A percentile compares a stretch with the other conserved stretches of the same genome.
Conservation (phyloP, 2,797 vertebrate genomes). For the Prionace glauca region DNA sequence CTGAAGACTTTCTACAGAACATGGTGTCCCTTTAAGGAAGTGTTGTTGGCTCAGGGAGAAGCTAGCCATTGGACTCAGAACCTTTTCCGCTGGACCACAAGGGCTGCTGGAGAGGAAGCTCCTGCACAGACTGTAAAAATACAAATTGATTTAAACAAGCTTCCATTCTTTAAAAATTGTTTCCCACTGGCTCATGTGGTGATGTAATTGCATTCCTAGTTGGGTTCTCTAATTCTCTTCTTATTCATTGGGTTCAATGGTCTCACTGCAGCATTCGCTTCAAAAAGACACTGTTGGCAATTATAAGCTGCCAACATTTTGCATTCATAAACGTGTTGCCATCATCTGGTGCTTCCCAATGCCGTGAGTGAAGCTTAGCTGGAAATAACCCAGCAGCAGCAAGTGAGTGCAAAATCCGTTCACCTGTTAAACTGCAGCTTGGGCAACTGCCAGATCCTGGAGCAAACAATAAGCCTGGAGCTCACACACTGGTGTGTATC, state of each 20-base stretch:
- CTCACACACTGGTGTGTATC: constrained; percentile 71
- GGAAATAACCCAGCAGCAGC: constrained; percentile 64
- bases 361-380: constrained; percentile 53
- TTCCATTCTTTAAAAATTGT: not conserved
- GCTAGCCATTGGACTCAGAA: not conserved
- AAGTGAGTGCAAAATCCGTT: constrained; percentile 68
- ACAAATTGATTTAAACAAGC: not conserved
- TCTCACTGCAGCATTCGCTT: not conserved
- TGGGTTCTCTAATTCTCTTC: not conserved
- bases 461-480: constrained; percentile 71
- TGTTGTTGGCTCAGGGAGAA: not conserved
- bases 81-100: not conserved
- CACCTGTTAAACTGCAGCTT: constrained; percentile 68
- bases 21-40: not conserved
- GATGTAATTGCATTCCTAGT: not conserved
- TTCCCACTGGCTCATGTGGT: not conserved
- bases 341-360: not conserved
- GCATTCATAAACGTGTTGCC: not conserved
- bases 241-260: not conserved
- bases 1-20: not conserved
- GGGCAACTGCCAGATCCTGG: constrained; percentile 60
- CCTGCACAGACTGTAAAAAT: constrained; percentile 2
- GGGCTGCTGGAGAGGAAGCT: not conserved
- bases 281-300: not conserved
- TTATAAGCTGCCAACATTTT: not conserved